phyloP scores from a whole-genome alignment of 2,888 invertebrate species.

The Micoletzkya japonica region DNA sequence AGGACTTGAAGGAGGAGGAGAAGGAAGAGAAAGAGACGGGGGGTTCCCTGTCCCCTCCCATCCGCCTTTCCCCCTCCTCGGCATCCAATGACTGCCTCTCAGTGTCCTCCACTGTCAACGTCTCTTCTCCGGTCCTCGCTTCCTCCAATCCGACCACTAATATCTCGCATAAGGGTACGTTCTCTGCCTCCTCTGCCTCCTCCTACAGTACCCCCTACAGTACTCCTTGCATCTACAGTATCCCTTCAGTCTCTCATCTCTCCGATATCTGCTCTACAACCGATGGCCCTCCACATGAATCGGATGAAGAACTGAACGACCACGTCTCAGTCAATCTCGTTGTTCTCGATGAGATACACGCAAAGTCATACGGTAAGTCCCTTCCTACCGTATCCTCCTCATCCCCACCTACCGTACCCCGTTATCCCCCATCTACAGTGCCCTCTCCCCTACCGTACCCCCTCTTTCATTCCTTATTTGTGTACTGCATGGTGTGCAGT shows the following conservation, averaged over 20 bases:
- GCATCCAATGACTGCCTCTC: slow-evolving; percentile 30
- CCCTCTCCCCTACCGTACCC: no score
- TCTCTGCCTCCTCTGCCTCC: no score
- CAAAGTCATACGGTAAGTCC: slow-evolving; percentile 41
- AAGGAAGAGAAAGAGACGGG: slow-evolving; percentile 11
- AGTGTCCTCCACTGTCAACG: slow-evolving; percentile 20
- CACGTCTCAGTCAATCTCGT: slow-evolving; percentile 58
- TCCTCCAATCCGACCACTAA: no score
- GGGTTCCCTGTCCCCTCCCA: slow-evolving; percentile 28
- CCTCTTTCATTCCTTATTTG: no score
- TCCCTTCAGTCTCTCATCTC: neutral
- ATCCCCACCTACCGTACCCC: no score
- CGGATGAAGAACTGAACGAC: slow-evolving; percentile 55
- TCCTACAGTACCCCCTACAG: no score
- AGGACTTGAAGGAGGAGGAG: slow-evolving; percentile 27
- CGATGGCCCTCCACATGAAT: slow-evolving; percentile 31
- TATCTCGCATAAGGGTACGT: no score
- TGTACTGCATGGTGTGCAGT: no score
- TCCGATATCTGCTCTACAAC: no score
- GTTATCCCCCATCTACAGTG: no score
- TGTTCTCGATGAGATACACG: slow-evolving; percentile 54
- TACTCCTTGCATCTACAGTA: neutral
- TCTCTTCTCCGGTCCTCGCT: no score
- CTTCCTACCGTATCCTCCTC: no score
- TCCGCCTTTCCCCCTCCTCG: slow-evolving; percentile 14